A percentile compares a stretch with the other conserved stretches of the same genome.
Evolutionary conservation across 2,888 invertebrate genomes (phyloP).

Genomic region (Meiosimyza platycephala): DNA sequence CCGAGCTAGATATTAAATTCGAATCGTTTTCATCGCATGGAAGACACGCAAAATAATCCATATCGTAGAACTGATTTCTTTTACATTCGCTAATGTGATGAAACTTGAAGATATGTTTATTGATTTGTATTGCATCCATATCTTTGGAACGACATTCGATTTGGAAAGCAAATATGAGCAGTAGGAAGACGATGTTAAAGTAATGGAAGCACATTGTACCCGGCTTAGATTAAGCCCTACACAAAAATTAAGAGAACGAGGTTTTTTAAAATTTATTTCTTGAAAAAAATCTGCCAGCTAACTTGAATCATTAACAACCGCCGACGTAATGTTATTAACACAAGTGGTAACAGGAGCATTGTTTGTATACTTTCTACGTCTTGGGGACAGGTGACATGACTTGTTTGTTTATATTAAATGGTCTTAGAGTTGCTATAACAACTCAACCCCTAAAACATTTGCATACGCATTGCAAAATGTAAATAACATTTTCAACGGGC

Average conservation of each 20-base stretch:
- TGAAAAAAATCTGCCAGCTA: conserved; percentile 43
- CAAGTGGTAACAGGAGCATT: neutral
- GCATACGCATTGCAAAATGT: neutral
- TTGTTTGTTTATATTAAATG: conserved; percentile 48
- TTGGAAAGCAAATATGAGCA: conserved; percentile 34
- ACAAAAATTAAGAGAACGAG: neutral
- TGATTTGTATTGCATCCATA: conserved; percentile 37
- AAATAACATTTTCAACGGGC: neutral
- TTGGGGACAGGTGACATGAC: conserved; percentile 19
- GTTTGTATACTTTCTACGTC: neutral
- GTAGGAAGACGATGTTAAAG: conserved; percentile 42
- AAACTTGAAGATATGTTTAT: conserved; percentile 50
- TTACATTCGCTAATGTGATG: conserved; percentile 61
- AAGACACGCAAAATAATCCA: conserved; percentile 68
- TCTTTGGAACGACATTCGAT: conserved; percentile 34
- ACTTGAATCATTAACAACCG: conserved; percentile 45
- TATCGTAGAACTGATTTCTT: conserved; percentile 68
- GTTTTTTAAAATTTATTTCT: neutral
- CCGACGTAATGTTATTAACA: neutral
- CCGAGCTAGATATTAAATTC: conserved; percentile 52
- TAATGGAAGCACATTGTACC: conserved; percentile 43
- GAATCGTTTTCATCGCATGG: conserved; percentile 62
- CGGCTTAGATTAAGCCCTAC: neutral
- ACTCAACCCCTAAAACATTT: conserved; percentile 49
- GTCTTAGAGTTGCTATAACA: conserved; percentile 59